Evolutionary conservation across 2,888 invertebrate genomes (phyloP).

Genomic region (Heliconius ethilla): DNA sequence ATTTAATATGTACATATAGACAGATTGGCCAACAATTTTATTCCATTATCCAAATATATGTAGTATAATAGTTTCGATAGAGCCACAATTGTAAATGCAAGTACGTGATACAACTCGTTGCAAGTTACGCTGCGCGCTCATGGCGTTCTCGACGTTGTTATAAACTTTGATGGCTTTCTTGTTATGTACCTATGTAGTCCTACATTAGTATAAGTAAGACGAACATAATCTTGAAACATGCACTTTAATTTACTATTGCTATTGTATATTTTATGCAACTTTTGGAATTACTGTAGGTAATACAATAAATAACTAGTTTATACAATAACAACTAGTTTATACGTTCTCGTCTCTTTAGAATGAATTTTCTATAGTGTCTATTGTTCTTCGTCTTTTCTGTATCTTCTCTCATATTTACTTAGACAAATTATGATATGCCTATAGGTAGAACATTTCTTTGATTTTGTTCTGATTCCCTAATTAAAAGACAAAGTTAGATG

Average conservation of each 20-base stretch:
- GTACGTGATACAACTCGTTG: conserved; percentile 48
- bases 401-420: too few relatives aligned
- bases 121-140: conserved; percentile 53
- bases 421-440: too few relatives aligned
- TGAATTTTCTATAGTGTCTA: too few relatives aligned
- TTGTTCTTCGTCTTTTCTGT: too few relatives aligned
- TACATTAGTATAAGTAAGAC: conserved; percentile 49
- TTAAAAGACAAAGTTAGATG: too few relatives aligned
- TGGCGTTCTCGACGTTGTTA: conserved; percentile 65
- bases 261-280: background rate
- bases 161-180: conserved; percentile 69
- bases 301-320: too few relatives aligned
- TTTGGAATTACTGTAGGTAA: background rate
- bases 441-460: too few relatives aligned
- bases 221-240: conserved; percentile 33
- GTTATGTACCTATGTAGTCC: conserved; percentile 52
- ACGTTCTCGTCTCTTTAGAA: too few relatives aligned
- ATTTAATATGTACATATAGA: background rate
- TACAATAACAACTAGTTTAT: background rate
- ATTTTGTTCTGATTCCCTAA: too few relatives aligned
- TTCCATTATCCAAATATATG: background rate
- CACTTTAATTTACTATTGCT: background rate
- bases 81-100: conserved; percentile 10
- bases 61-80: conserved; percentile 14
- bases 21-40: background rate